These are phyloP conservation scores for Epinephelus malabaricus DNA, from an alignment of 2,797 vertebrate genomes.

Conservation along the genomic window DNA sequence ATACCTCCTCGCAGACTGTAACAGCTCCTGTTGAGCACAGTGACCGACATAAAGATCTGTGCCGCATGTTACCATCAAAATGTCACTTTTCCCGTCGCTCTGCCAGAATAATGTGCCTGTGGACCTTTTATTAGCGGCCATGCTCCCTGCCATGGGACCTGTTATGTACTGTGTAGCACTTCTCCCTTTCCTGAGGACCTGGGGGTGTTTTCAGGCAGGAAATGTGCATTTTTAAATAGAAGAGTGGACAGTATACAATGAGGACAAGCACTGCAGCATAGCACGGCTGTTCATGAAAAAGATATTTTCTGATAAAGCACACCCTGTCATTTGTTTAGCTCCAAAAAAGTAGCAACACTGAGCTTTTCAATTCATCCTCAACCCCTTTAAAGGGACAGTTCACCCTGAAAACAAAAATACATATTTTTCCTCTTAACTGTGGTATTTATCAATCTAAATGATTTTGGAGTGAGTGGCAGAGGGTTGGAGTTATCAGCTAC, in stretches of 20 bases:
- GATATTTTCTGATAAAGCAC: constrained; percentile 1
- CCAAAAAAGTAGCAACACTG: constrained; percentile 8
- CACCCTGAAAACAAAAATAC: too few relatives aligned
- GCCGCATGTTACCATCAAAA: constrained; percentile 64
- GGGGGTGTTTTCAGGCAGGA: constrained; percentile 41
- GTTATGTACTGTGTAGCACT: constrained; percentile 23
- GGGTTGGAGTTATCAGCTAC: too few relatives aligned
- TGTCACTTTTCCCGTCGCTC: constrained; percentile 46
- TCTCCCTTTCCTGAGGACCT: constrained; percentile 24
- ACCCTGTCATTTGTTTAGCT: constrained; percentile 11
- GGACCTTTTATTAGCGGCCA: constrained; percentile 43
- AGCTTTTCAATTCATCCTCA: constrained; percentile 12
- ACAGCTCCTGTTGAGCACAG: constrained; percentile 33
- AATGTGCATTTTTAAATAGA: constrained; percentile 7
- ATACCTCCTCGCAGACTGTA: neutral
- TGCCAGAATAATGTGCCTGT: constrained; percentile 39
- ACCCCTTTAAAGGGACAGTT: neutral
- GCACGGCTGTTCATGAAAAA: neutral
- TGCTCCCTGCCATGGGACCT: constrained; percentile 24
- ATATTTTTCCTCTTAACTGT: too few relatives aligned
- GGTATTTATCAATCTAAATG: too few relatives aligned
- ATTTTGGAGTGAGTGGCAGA: too few relatives aligned
- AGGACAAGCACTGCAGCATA: constrained; percentile 8
- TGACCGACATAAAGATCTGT: constrained; percentile 31
- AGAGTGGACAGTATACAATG: neutral